phyloP scores from a whole-genome alignment of 1,140 invertebrate genomes.

The Pseudobourletiella spinata region DNA sequence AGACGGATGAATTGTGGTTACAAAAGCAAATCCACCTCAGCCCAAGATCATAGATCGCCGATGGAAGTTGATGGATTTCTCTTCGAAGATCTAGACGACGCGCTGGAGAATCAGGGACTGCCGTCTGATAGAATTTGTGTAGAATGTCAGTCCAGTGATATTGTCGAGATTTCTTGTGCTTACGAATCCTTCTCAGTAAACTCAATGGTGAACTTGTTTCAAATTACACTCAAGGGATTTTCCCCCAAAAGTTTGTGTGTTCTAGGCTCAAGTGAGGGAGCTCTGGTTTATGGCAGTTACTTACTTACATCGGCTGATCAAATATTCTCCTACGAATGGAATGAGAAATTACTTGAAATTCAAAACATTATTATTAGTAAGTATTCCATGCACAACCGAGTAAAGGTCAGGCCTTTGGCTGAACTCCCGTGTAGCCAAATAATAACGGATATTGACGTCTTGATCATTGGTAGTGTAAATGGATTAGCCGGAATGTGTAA shows the following conservation, averaged over 20 bases:
- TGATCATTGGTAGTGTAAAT: too few species aligned
- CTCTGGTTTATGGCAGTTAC: neutral
- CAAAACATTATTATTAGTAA: neutral
- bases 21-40: neutral
- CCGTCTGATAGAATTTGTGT: neutral
- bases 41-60: neutral
- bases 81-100: neutral
- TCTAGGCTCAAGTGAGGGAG: neutral
- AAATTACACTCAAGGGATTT: neutral
- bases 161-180: neutral
- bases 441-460: too few species aligned
- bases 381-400: neutral
- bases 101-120: neutral
- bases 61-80: slow-evolving; percentile 6
- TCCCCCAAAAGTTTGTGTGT: neutral
- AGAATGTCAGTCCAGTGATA: neutral
- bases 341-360: neutral
- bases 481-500: too few species aligned
- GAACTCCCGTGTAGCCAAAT: too few species aligned
- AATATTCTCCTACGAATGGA: neutral
- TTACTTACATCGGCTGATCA: neutral
- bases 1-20: neutral
- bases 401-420: too few species aligned
- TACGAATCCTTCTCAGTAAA: neutral
- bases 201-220: neutral